phyloP scores from a whole-genome alignment of 2,888 invertebrate species.

The Drosophila anomelani region DNA sequence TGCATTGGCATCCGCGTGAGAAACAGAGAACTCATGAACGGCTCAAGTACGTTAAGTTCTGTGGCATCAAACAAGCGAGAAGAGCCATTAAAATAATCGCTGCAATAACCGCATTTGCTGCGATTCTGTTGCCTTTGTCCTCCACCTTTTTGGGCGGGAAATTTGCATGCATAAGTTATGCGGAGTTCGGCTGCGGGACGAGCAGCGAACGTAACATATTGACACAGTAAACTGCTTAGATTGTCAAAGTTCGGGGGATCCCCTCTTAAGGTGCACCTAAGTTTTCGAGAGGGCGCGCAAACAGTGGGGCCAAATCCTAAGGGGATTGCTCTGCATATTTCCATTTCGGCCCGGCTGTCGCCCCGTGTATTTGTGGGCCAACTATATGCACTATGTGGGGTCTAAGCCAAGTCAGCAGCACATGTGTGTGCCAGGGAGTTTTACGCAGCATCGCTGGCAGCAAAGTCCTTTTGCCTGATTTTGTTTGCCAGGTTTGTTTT shows the following conservation, averaged over 20 bases:
- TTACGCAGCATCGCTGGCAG: slow-evolving; percentile 49
- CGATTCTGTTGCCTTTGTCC: slow-evolving; percentile 59
- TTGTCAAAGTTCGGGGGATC: slow-evolving; percentile 75
- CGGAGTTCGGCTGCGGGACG: slow-evolving; percentile 48
- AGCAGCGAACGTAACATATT: slow-evolving; percentile 68
- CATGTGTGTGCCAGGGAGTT: slow-evolving; percentile 23
- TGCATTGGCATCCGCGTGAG: slow-evolving; percentile 33
- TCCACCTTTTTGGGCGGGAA: slow-evolving; percentile 59
- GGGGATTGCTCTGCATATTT: slow-evolving; percentile 55
- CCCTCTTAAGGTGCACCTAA: slow-evolving; percentile 59
- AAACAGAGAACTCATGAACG: slow-evolving; percentile 28
- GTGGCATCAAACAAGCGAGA: slow-evolving; percentile 60
- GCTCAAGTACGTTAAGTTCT: slow-evolving; percentile 58
- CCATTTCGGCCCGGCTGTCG: slow-evolving; percentile 47
- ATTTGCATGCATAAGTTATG: slow-evolving; percentile 80
- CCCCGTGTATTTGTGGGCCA: slow-evolving; percentile 27
- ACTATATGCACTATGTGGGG: slow-evolving; percentile 28
- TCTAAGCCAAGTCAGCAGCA: slow-evolving; percentile 47
- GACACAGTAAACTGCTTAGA: slow-evolving; percentile 78
- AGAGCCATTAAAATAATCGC: slow-evolving; percentile 76
- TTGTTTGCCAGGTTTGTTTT: slow-evolving; percentile 50
- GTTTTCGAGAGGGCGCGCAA: slow-evolving; percentile 62
- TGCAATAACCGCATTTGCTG: slow-evolving; percentile 73
- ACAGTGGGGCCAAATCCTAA: slow-evolving; percentile 51
- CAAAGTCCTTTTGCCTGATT: slow-evolving; percentile 38